Percentiles rank a stretch among this genome's conserved stretches.
Conservation (phyloP, 2,797 vertebrate genomes). For the Urophycis tenuis region DNA sequence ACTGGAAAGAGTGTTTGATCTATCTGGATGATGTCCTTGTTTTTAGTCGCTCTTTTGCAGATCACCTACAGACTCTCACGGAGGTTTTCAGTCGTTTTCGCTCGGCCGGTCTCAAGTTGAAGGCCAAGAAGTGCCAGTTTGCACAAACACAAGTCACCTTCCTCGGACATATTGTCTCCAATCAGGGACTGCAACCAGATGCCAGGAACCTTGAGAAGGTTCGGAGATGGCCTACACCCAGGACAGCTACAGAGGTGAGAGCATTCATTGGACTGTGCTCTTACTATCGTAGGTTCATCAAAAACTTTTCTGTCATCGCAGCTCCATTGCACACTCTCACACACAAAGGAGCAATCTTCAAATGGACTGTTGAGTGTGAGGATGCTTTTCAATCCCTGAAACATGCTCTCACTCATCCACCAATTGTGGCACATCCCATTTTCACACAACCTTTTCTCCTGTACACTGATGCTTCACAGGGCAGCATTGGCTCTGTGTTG, state of each 20-base stretch:
- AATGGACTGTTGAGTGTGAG: constrained; percentile 17
- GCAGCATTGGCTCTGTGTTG: constrained; percentile 12
- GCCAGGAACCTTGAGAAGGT: constrained; percentile 1
- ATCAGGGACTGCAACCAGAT: constrained; percentile 10
- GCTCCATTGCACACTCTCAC: background rate
- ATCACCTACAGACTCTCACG: constrained; percentile 11
- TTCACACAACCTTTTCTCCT: constrained; percentile 16
- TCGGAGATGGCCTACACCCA: constrained; percentile 6
- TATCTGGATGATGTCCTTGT: constrained; percentile 24
- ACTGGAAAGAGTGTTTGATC: constrained; percentile 19
- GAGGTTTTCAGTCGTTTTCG: constrained; percentile 15
- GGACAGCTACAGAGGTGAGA: constrained; percentile 18
- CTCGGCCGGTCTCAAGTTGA: constrained; percentile 10
- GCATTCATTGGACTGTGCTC: constrained; percentile 23
- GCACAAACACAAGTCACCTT: too few species aligned
- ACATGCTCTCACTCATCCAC: constrained; percentile 4
- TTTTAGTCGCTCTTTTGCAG: constrained; percentile 12
- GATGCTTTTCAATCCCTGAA: constrained; percentile 17
- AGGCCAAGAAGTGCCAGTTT: constrained; percentile 10
- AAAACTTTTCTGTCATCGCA: constrained; percentile 16
- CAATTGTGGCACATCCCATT: constrained; percentile 17
- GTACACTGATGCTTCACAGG: constrained; percentile 18
- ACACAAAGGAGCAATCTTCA: constrained; percentile 15
- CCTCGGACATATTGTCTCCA: constrained; percentile 8
- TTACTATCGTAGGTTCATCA: constrained; percentile 22